Evolutionary conservation across 2,113 vertebrate genomes (phyloP), one percentile per base, ranked within the genome.

Genomic region (Manacus vitellinus): DNA sequence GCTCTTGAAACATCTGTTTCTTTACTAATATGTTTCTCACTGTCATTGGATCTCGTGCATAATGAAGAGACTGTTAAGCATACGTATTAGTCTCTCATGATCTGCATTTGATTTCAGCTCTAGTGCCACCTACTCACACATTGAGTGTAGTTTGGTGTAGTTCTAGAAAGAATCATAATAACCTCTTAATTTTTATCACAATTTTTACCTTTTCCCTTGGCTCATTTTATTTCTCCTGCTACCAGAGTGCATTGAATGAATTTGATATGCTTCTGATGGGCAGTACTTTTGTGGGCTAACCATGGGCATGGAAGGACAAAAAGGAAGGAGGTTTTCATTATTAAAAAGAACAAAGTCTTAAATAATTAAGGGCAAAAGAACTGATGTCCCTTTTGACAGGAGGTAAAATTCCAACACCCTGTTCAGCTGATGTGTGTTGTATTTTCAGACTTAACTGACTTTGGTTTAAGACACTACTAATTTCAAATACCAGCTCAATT

Each of bases 1-100:
- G 39, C 67, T 82, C n/a, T 68, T 17, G 5, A 88, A 95, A 55
- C 92, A 97, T 97, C 91, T 98, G 80, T 94, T 97, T 97, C 77
- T 97, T 67, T 88, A 93, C 76, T 80, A 86, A 46, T 87, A 27
- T 1, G 2, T 92, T 97, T 93, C 62, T 91, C 47, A 14, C 46
- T 91, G 86, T 84, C 82, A 41, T 84, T 94, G 72, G 24, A 58
- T 89, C 33, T 78, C 31, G 12, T 54, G n/a, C 8, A 7, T 54
- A 79, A 77, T 61, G 28, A 67, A 94, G 67, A 59, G 65, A 63
- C 76, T 58, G 44, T 73, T 63, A 67, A 88, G 43, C 23, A 15
- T 80, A 5, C 59, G 13, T 74, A 33, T 80, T 71, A 44, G 13
- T 86, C 37, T 93, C 35, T 80, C 35, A 24, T 61, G 52, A 30